phyloP scores from a whole-genome alignment of 2,888 invertebrate species.

The Latrodectus hesperus region DNA sequence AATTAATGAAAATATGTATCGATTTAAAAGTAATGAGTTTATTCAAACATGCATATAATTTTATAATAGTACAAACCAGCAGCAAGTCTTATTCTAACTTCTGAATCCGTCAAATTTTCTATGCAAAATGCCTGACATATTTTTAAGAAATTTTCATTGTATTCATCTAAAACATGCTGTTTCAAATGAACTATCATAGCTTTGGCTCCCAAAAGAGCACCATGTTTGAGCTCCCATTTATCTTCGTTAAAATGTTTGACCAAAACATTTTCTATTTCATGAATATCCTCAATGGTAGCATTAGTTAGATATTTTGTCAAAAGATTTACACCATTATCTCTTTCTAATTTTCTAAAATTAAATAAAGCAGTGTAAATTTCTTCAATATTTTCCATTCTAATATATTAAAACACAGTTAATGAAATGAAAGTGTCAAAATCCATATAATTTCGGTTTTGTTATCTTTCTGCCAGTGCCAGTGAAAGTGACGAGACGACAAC shows the following conservation, averaged over 20 bases:
- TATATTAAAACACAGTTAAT: background rate
- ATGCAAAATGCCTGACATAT: constrained; percentile 73
- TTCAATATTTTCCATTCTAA: constrained; percentile 31
- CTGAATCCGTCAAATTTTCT: constrained; percentile 75
- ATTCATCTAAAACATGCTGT: constrained; percentile 53
- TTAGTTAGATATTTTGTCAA: constrained; percentile 70
- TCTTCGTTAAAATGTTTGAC: constrained; percentile 71
- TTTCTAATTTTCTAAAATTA: constrained; percentile 74
- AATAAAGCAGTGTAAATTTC: constrained; percentile 66
- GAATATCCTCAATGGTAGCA: constrained; percentile 64
- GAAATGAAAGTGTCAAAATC: too few relatives aligned
- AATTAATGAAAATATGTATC: background rate
- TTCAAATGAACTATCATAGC: constrained; percentile 72
- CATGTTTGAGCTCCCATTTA: constrained; percentile 76
- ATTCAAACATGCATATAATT: background rate
- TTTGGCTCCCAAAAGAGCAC: constrained; percentile 75
- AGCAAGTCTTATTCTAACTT: constrained; percentile 76
- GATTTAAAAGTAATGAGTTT: background rate
- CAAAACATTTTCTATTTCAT: constrained; percentile 72
- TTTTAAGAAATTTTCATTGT: constrained; percentile 73
- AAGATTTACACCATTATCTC: constrained; percentile 74
- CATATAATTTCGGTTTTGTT: too few relatives aligned
- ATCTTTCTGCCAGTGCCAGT: too few relatives aligned
- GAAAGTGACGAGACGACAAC: too few relatives aligned
- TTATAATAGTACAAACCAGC: constrained; percentile 73